Percentiles rank a stretch among this genome's conserved stretches.
phyloP scores from a whole-genome alignment of 2,113 vertebrate species.

The Typhlomys cinereus region DNA sequence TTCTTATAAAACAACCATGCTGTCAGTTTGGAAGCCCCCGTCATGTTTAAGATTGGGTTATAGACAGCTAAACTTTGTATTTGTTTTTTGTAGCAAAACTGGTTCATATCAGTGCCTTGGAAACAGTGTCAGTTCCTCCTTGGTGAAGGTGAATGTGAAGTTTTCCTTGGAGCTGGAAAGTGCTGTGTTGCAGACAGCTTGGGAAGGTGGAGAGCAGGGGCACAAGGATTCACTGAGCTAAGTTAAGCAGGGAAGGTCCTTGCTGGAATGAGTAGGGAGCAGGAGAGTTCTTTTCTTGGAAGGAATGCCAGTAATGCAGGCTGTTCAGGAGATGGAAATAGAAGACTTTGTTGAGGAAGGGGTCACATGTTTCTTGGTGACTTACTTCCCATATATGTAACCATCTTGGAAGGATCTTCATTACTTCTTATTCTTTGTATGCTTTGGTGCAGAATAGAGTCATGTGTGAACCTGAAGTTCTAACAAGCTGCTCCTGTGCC shows the following conservation, averaged over 20 bases:
- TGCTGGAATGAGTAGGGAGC: too few species aligned
- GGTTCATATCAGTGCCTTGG: not conserved
- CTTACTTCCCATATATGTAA: not conserved
- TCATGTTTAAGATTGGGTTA: not conserved
- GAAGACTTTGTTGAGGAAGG: not conserved
- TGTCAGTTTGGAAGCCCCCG: rapidly evolving
- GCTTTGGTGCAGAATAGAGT: not conserved
- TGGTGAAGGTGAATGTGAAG: not conserved
- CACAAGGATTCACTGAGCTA: too few species aligned
- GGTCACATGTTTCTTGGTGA: not conserved
- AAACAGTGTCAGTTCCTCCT: not conserved
- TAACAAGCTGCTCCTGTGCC: not conserved
- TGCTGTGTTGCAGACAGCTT: too few species aligned
- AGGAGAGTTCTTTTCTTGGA: too few species aligned
- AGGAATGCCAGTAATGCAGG: too few species aligned
- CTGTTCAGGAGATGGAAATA: not conserved
- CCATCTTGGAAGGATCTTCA: rapidly evolving
- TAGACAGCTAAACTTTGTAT: not conserved
- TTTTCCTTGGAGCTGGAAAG: rapidly evolving
- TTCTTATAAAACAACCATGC: not conserved
- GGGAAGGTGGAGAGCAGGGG: too few species aligned
- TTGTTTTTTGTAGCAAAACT: not conserved
- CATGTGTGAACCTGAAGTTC: not conserved
- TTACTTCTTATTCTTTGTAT: not conserved
- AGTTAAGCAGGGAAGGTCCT: too few species aligned